Evolutionary conservation across 2,797 vertebrate species (phyloP).

Genomic region (Eulemur coronatus): DNA sequence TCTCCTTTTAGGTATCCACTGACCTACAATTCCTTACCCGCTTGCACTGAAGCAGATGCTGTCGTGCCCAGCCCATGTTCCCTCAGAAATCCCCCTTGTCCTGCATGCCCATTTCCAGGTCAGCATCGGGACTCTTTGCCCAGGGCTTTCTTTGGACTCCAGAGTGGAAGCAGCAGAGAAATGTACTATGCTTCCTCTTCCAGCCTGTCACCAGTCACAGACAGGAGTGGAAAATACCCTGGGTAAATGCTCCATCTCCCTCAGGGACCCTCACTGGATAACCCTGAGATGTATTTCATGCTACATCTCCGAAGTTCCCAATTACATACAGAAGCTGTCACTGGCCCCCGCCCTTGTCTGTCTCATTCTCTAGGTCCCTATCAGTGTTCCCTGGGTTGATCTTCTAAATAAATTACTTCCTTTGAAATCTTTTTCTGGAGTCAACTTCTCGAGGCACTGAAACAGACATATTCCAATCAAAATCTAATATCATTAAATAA

Average conservation of each 20-base stretch:
- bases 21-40: neutral
- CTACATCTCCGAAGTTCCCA: too few species aligned
- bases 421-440: neutral
- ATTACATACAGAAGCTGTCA: neutral
- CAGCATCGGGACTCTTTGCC: neutral
- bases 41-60: neutral
- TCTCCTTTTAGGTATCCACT: neutral
- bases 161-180: neutral
- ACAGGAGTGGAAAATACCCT: neutral
- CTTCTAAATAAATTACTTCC: neutral
- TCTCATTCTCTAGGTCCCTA: neutral
- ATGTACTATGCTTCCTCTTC: neutral
- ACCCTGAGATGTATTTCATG: neutral
- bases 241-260: neutral
- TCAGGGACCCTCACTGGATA: neutral
- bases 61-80: accelerated
- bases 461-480: neutral
- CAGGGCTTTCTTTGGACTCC: neutral
- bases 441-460: neutral
- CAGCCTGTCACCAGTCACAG: neutral
- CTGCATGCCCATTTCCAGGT: neutral
- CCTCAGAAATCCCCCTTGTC: neutral
- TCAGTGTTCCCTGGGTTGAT: neutral
- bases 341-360: neutral
- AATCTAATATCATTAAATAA: neutral